Percentiles rank a stretch among this genome's conserved stretches.
Conservation (phyloP, 2,888 invertebrate genomes). For the Amiota communis region DNA sequence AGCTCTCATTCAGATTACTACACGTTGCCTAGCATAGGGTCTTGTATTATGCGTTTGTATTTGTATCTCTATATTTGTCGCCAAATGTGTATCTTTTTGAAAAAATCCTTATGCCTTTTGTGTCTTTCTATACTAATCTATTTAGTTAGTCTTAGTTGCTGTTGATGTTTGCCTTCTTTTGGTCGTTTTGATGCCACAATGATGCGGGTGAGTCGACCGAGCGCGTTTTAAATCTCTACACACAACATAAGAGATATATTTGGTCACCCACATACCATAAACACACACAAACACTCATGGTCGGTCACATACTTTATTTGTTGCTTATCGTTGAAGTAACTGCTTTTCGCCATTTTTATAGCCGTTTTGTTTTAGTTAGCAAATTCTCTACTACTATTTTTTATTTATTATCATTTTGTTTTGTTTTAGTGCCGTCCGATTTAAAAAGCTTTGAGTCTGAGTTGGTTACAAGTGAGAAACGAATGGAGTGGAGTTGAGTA, state of each 20-base stretch:
- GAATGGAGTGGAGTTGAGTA: no score
- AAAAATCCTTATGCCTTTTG: not conserved
- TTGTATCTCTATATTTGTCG: not conserved
- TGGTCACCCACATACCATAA: conserved; percentile 2
- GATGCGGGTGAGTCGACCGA: conserved; percentile 5
- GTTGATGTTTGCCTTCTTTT: not conserved
- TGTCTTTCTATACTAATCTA: not conserved
- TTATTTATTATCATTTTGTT: not conserved
- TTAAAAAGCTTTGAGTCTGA: not conserved
- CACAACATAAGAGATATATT: not conserved
- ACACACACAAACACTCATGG: conserved; percentile 1
- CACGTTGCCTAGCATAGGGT: not conserved
- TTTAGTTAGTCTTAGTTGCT: not conserved
- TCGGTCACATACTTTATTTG: conserved; percentile 59
- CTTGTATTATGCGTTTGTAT: not conserved
- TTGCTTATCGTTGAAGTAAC: conserved; percentile 64
- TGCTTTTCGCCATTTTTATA: conserved; percentile 65
- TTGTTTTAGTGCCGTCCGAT: not conserved
- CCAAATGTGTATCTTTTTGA: not conserved
- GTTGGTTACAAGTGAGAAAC: not conserved
- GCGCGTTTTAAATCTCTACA: conserved; percentile 17
- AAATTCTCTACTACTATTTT: not conserved
- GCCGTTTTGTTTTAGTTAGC: conserved; percentile 58
- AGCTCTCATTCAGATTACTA: conserved; percentile 19
- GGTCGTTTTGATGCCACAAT: conserved; percentile 1